Evolutionary conservation across 2,797 vertebrate genomes (phyloP).

Genomic region (Clarias laeviceps): DNA sequence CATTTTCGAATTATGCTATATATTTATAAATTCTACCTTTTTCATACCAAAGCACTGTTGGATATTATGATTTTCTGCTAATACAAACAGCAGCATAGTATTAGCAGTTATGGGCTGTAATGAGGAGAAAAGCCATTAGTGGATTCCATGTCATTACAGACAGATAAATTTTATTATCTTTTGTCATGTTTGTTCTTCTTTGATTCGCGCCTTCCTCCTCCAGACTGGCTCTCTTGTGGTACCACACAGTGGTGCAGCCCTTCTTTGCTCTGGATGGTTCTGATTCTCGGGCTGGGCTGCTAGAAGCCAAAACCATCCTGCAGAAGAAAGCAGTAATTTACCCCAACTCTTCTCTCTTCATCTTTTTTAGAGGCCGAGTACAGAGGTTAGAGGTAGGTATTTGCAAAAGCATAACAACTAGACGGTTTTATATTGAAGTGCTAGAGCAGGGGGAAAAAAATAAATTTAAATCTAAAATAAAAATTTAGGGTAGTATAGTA

Average conservation of each 20-base stretch:
- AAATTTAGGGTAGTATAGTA: neutral
- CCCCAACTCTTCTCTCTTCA: conserved; percentile 97
- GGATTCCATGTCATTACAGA: neutral
- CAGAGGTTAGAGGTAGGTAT: conserved; percentile 91
- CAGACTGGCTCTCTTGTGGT: conserved; percentile 95
- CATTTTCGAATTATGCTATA: neutral
- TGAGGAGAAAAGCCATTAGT: neutral
- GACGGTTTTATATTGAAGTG: neutral
- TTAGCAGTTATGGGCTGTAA: neutral
- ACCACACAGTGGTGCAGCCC: conserved; percentile 96
- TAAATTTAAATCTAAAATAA: neutral
- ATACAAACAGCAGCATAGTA: neutral
- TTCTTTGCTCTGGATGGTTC: conserved; percentile 96
- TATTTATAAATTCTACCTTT: neutral
- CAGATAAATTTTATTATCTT: neutral
- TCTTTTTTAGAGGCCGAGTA: conserved; percentile 98
- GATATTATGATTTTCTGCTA: neutral
- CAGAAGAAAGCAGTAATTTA: conserved; percentile 88
- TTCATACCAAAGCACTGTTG: neutral
- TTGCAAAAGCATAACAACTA: neutral
- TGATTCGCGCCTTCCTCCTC: conserved; percentile 25
- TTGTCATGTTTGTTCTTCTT: neutral
- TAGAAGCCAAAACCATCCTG: conserved; percentile 94
- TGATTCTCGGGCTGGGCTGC: conserved; percentile 86
- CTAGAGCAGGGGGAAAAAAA: neutral